phyloP scores from a whole-genome alignment of 2,797 vertebrate genomes.

The Ctenopoma kingsleyae region DNA sequence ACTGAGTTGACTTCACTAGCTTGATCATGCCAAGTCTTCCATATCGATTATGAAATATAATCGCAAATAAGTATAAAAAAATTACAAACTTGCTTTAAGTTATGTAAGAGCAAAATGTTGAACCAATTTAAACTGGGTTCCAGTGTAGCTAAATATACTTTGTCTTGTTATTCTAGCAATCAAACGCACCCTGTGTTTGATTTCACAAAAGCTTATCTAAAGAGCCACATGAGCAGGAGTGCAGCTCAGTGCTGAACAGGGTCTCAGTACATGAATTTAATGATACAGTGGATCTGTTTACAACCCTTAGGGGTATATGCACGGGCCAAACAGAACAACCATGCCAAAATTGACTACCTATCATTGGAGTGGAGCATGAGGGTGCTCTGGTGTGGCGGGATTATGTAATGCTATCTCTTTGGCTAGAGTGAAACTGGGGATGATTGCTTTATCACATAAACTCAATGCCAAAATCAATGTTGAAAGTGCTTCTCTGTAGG shows the following conservation, averaged over 20 bases:
- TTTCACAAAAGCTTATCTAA: conserved; percentile 41
- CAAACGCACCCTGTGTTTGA: conserved; percentile 19
- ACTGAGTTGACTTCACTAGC: conserved; percentile 52
- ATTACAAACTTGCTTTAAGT: not conserved
- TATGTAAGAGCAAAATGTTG: not conserved
- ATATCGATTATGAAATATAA: not conserved
- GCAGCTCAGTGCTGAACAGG: conserved; percentile 36
- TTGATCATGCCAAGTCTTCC: conserved; percentile 13
- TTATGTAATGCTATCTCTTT: conserved; percentile 56
- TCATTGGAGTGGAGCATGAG: conserved; percentile 29
- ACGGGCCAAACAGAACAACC: conserved; percentile 40
- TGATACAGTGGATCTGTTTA: conserved; percentile 76
- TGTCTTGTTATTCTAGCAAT: conserved; percentile 21
- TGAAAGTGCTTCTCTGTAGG: not conserved
- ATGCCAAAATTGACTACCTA: conserved; percentile 50
- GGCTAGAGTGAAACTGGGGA: conserved; percentile 25
- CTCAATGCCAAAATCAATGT: conserved; percentile 16
- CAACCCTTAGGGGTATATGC: conserved; percentile 60
- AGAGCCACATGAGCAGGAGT: conserved; percentile 31
- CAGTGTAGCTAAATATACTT: conserved; percentile 39
- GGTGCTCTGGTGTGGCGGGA: conserved; percentile 28
- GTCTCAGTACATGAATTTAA: conserved; percentile 66
- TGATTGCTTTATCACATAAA: conserved; percentile 18
- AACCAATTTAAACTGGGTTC: conserved; percentile 7
- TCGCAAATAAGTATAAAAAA: not conserved